phyloP scores from a whole-genome alignment of 2,113 vertebrate species.

The Orcinus orca region DNA sequence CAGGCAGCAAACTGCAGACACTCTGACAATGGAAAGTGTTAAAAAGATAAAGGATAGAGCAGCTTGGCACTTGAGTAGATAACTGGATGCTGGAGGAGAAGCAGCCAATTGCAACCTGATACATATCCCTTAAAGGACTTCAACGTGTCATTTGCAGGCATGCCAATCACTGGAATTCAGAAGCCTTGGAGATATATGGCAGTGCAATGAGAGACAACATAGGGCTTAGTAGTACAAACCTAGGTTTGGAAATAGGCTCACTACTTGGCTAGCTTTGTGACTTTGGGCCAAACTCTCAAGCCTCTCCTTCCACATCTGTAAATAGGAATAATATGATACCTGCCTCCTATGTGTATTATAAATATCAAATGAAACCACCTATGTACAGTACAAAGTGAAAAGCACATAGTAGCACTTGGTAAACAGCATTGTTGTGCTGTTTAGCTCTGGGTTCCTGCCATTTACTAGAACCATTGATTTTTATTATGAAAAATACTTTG shows the following conservation, averaged over 20 bases:
- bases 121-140: neutral
- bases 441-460: neutral
- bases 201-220: neutral
- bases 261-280: neutral
- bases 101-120: slow-evolving; percentile 18
- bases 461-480: neutral
- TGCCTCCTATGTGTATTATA: neutral
- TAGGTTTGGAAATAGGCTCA: neutral
- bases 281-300: neutral
- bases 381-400: neutral
- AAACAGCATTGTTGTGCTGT: neutral
- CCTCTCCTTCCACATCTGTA: neutral
- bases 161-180: neutral
- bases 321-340: neutral
- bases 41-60: slow-evolving; percentile 63
- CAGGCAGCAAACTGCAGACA: slow-evolving; percentile 48
- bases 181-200: neutral
- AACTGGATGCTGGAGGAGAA: slow-evolving; percentile 20
- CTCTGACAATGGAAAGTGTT: slow-evolving; percentile 57
- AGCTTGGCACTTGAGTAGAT: slow-evolving; percentile 56
- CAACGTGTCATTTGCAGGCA: neutral
- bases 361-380: neutral
- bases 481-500: neutral
- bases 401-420: neutral
- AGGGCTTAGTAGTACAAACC: neutral